Evolutionary conservation across 2,113 vertebrate species (phyloP).

Genomic region (Alethe diademata): DNA sequence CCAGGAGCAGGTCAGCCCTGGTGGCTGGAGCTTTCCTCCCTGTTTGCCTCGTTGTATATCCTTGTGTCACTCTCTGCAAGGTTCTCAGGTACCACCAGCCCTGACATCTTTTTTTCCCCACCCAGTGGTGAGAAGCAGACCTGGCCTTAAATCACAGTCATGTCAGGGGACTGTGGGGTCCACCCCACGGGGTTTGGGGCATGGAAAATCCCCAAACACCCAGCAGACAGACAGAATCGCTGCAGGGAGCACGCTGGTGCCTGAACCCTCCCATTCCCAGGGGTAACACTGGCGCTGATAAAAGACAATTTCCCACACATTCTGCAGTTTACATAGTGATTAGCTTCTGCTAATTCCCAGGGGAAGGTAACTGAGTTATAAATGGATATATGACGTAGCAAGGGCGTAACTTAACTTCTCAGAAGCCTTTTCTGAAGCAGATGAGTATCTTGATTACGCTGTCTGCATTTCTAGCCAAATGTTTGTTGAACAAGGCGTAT

Average conservation of each 20-base stretch:
- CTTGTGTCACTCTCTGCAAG: fast-evolving
- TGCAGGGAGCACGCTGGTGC: neutral
- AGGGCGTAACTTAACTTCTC: neutral
- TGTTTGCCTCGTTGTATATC: neutral
- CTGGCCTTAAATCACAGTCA: neutral
- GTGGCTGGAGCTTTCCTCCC: neutral
- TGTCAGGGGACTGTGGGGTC: neutral
- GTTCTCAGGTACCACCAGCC: neutral
- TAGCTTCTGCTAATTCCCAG: neutral
- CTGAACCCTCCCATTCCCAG: neutral
- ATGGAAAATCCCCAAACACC: neutral
- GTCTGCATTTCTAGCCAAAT: neutral
- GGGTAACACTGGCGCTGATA: neutral
- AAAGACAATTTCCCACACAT: constrained; percentile 18
- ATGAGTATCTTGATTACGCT: neutral
- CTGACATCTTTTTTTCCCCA: neutral
- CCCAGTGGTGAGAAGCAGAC: neutral
- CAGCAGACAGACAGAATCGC: neutral
- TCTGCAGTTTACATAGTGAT: neutral
- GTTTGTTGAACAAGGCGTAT: neutral
- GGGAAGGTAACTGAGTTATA: neutral
- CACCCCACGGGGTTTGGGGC: fast-evolving
- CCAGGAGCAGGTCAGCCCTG: neutral
- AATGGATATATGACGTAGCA: neutral
- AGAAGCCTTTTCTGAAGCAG: neutral